These are phyloP conservation scores for Ptychoptera contaminata DNA, from an alignment of 2,888 invertebrate species.

Conservation along the genomic window DNA sequence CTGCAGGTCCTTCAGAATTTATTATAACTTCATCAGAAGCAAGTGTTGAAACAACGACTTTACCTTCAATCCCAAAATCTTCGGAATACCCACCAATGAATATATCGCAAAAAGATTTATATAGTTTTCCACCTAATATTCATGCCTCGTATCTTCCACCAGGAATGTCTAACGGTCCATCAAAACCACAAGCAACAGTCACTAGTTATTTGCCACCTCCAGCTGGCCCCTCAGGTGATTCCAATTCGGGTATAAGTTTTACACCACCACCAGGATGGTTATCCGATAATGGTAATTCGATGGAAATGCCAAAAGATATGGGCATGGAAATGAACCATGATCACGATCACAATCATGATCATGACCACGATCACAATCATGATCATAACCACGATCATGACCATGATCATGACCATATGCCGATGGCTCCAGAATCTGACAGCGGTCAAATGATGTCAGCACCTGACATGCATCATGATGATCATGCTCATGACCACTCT, in stretches of 20 bases:
- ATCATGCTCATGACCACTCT: background rate
- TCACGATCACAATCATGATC: constrained; percentile 9
- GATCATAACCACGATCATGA: constrained; percentile 15
- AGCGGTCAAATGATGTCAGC: background rate
- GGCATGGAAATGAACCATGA: background rate
- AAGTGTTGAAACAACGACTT: background rate
- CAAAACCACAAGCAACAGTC: constrained; percentile 17
- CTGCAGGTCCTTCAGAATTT: background rate
- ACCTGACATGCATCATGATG: background rate
- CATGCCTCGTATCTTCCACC: constrained; percentile 24
- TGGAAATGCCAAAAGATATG: constrained; percentile 5
- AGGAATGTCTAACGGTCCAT: constrained; percentile 19
- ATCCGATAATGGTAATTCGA: constrained; percentile 1
- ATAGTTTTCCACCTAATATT: constrained; percentile 25
- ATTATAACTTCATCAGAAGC: background rate
- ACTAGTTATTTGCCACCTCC: constrained; percentile 26
- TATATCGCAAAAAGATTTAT: constrained; percentile 17
- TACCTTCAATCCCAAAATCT: background rate
- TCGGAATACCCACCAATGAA: background rate
- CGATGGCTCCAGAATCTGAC: constrained; percentile 1
- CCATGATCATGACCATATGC: constrained; percentile 9
- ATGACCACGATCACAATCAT: constrained; percentile 11
- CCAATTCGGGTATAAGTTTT: constrained; percentile 9
- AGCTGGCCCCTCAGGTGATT: constrained; percentile 17
- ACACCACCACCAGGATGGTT: background rate